Conservation (phyloP, 2,888 invertebrate genomes). For the Oxyteleia sp. region DNA sequence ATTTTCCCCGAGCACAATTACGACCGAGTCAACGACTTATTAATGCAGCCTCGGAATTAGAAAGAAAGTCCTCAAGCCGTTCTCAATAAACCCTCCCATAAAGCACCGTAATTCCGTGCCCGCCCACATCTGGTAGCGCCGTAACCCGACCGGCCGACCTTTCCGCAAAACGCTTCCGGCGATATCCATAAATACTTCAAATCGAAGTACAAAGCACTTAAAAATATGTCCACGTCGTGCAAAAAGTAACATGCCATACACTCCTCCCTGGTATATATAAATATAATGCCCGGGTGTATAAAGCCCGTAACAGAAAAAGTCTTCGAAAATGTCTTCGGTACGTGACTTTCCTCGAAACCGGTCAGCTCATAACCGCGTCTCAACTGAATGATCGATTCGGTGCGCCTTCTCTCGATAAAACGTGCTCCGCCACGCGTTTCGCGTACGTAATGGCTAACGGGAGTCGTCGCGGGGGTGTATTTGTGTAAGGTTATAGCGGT, state of each 20-base stretch:
- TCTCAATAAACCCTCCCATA: constrained; percentile 22
- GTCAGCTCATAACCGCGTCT: constrained; percentile 73
- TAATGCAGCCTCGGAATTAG: neutral
- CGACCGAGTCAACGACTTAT: neutral
- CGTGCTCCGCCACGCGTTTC: constrained; percentile 65
- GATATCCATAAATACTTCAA: constrained; percentile 63
- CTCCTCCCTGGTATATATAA: constrained; percentile 61
- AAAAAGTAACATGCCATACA: constrained; percentile 58
- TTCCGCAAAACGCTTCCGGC: constrained; percentile 39
- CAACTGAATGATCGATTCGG: constrained; percentile 71
- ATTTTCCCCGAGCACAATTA: neutral
- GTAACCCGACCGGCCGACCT: constrained; percentile 25
- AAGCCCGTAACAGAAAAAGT: constrained; percentile 65
- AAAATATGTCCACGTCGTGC: constrained; percentile 63
- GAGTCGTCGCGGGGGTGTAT: constrained; percentile 35
- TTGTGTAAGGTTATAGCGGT: constrained; percentile 44
- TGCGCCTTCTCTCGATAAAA: constrained; percentile 70
- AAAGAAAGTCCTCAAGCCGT: neutral
- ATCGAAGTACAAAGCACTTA: constrained; percentile 63
- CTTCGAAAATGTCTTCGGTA: constrained; percentile 72
- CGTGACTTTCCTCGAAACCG: constrained; percentile 71
- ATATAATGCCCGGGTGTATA: constrained; percentile 58
- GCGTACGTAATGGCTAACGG: constrained; percentile 52
- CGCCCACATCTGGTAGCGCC: constrained; percentile 36
- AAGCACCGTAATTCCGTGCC: constrained; percentile 9